phyloP scores from a whole-genome alignment of 2,888 invertebrate genomes.

The Dexiosoma caninum region DNA sequence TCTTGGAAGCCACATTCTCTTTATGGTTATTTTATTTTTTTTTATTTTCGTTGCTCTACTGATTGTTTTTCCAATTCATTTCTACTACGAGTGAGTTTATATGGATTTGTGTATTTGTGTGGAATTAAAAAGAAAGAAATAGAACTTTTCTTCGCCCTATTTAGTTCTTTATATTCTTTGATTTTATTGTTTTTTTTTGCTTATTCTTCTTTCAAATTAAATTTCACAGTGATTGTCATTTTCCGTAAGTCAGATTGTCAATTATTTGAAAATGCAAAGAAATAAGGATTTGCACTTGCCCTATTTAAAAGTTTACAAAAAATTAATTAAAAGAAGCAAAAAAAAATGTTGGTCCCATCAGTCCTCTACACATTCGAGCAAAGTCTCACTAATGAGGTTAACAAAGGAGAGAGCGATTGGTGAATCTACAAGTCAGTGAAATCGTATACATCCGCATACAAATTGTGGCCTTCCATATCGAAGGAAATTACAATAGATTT shows the following conservation, averaged over 20 bases:
- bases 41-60: conserved; percentile 5
- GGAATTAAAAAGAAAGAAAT: background rate
- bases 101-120: background rate
- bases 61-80: conserved; percentile 33
- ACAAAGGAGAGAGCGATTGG: too few species aligned
- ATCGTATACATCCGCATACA: too few species aligned
- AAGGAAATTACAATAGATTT: too few species aligned
- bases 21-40: conserved; percentile 17
- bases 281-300: background rate
- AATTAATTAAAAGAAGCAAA: too few species aligned
- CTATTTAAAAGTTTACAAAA: background rate
- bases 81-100: conserved; percentile 3
- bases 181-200: conserved; percentile 20
- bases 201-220: conserved; percentile 21
- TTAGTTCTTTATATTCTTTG: background rate
- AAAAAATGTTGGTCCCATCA: too few species aligned
- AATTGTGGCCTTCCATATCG: too few species aligned
- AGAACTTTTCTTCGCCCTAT: background rate
- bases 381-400: too few species aligned
- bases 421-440: too few species aligned
- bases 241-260: conserved; percentile 32
- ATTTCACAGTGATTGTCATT: conserved; percentile 48
- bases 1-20: conserved; percentile 30
- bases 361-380: too few species aligned
- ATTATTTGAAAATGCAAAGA: background rate